These are phyloP conservation scores for Melozone crissalis DNA, from an alignment of 2,113 vertebrate genomes.

Conservation along the genomic window DNA sequence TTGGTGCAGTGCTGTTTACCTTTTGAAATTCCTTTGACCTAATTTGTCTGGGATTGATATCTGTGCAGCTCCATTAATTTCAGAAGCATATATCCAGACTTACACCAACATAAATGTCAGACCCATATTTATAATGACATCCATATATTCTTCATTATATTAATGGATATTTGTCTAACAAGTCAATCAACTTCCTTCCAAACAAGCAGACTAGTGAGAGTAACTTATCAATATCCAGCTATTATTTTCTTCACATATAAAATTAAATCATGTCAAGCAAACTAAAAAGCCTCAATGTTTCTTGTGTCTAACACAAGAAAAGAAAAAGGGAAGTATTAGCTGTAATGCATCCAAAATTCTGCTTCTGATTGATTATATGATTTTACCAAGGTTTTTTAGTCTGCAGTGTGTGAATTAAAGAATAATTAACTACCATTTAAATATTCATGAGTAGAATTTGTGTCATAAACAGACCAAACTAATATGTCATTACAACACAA, in stretches of 20 bases:
- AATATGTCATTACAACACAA: neutral
- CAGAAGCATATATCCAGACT: neutral
- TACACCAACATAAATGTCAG: neutral
- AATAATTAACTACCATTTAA: neutral
- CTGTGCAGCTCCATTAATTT: neutral
- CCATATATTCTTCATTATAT: neutral
- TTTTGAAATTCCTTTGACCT: neutral
- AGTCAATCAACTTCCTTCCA: neutral
- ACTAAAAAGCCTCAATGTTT: neutral
- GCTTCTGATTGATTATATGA: conserved; percentile 21
- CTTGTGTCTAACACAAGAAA: neutral
- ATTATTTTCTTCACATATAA: neutral
- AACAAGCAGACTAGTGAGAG: neutral
- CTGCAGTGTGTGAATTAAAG: neutral
- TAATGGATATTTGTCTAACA: neutral
- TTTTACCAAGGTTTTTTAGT: neutral
- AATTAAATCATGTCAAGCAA: neutral
- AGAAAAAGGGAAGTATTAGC: neutral
- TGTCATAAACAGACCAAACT: neutral
- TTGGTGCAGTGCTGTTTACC: neutral
- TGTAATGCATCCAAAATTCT: conserved; percentile 32
- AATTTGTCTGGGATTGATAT: neutral
- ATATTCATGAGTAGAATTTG: neutral
- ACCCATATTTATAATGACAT: neutral
- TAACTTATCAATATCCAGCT: neutral